Evolutionary conservation across 2,797 vertebrate genomes (phyloP), one percentile per base, ranked within the genome.

Genomic region (Semotilus atromaculatus): DNA sequence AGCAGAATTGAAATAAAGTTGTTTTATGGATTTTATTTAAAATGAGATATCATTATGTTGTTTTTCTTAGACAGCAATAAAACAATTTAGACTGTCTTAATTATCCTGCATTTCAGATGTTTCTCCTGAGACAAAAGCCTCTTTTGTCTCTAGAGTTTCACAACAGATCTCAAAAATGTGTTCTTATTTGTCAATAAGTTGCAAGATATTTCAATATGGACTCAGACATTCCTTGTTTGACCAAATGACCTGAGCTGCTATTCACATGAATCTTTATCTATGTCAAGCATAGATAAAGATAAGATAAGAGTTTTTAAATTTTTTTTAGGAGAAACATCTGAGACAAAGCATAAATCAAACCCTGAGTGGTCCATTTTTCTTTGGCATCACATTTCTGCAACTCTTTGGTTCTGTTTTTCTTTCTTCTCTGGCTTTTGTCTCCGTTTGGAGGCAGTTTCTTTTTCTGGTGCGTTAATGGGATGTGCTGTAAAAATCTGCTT

Each of bases 401-500:
- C 2, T 1, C 36, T 77, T 58, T 38, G 11, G 6, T 31, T 38
- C 34, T 76, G 38, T 64, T 31, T 66, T 73, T 89, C 82, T 86
- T 80, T 34, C 53, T 89, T 91, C 93, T 76, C 31, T 88, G 85
- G 86, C 85, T 78, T 92, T 92, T 90, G 84, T 80, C 81, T 88
- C n/a, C 6, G 55, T 84, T 87, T 87, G 75, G 1, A 86, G 86
- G 84, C 68, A n/a, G 40, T 53, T 60, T 82, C 79, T 83, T 67
- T 34, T 29, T 34, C 16, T 77, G 40, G 19, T 89, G 89, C 78
- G 88, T 90, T 92, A 92, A 90, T 87, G 86, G 83, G 86, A 80
- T 86, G 81, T 86, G 89, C 92, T 92, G 90, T 93, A 85, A 89
- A 53, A 91, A 91, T 89, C 85, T 62, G 67, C 83, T 81, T 70